These are phyloP conservation scores for Hyla sarda DNA, from an alignment of 2,113 vertebrate genomes.

Conservation along the genomic window DNA sequence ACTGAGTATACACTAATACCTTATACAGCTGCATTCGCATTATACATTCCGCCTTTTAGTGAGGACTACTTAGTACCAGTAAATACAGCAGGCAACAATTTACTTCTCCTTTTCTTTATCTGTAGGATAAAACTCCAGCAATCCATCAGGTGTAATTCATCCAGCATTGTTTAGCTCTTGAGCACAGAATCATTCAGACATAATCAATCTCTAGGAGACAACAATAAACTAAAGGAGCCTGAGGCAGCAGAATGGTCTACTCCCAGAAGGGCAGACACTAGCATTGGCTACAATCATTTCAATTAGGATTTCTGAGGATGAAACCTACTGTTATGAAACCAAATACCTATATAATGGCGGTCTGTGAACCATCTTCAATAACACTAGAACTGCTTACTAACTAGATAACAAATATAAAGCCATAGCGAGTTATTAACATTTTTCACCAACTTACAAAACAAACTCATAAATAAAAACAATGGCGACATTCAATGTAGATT, in stretches of 20 bases:
- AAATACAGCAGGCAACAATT: background rate
- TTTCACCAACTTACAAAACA: background rate
- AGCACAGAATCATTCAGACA: constrained; percentile 16
- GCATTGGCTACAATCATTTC: background rate
- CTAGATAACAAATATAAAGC: background rate
- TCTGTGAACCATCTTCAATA: background rate
- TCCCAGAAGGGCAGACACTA: constrained; percentile 6
- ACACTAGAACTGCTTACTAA: background rate
- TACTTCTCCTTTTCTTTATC: background rate
- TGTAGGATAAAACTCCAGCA: background rate
- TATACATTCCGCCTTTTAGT: background rate
- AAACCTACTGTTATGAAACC: background rate
- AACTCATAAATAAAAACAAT: background rate
- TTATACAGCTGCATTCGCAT: background rate
- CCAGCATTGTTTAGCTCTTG: background rate
- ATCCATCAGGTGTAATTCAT: constrained; percentile 26
- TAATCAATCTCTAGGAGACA: constrained; percentile 29
- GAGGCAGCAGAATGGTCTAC: constrained; percentile 21
- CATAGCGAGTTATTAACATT: background rate
- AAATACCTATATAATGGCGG: background rate
- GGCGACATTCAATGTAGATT: background rate
- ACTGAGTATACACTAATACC: background rate
- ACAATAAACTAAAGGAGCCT: background rate
- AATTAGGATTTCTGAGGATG: background rate
- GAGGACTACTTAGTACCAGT: background rate